Evolutionary conservation across 2,888 invertebrate genomes (phyloP).

Genomic region (Spisula subtruncata): DNA sequence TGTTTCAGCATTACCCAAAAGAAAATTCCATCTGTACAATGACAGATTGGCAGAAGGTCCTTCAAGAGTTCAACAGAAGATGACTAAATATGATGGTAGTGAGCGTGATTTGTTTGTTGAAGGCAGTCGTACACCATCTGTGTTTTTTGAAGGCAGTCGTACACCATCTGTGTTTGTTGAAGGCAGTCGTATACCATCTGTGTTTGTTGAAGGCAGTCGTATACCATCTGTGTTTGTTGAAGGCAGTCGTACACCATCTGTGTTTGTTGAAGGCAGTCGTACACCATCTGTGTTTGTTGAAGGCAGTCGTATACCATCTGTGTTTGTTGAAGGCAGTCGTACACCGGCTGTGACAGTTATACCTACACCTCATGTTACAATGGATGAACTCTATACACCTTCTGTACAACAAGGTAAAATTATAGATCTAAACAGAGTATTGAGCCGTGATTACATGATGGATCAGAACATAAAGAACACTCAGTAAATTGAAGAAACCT

Average conservation of each 20-base stretch:
- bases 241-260: background rate
- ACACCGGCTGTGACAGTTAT: background rate
- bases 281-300: background rate
- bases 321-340: background rate
- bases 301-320: too few species aligned
- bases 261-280: background rate
- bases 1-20: background rate
- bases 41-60: background rate
- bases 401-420: slow-evolving; percentile 40
- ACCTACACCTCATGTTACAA: background rate
- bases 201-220: background rate
- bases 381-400: slow-evolving; percentile 51
- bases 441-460: too few species aligned
- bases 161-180: background rate
- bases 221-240: background rate
- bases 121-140: background rate
- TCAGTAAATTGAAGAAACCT: too few species aligned
- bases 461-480: too few species aligned
- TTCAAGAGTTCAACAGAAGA: background rate
- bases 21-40: background rate
- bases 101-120: background rate
- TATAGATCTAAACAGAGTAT: too few species aligned
- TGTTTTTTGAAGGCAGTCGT: background rate
- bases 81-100: background rate
- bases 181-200: slow-evolving; percentile 43